phyloP scores from a whole-genome alignment of 2,113 vertebrate genomes.

The Gnathonemus longibarbis region DNA sequence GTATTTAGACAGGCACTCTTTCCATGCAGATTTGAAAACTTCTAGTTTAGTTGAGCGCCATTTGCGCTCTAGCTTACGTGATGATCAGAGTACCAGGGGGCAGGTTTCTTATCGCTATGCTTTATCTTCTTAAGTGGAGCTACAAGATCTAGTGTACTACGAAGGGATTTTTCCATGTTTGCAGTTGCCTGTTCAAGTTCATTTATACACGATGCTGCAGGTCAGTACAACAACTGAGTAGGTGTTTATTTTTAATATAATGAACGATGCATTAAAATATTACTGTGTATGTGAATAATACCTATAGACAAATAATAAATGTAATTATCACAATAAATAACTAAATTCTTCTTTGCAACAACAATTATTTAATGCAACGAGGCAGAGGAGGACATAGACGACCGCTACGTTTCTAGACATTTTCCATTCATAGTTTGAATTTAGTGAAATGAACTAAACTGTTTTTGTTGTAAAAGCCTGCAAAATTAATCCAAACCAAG shows the following conservation, averaged over 20 bases:
- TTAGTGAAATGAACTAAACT: neutral
- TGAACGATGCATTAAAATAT: neutral
- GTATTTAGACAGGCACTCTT: too few species aligned
- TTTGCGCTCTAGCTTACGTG: too few species aligned
- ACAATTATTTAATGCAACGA: neutral
- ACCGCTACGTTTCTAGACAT: neutral
- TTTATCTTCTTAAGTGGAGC: too few species aligned
- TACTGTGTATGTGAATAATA: neutral
- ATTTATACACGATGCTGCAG: too few species aligned
- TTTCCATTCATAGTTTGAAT: neutral
- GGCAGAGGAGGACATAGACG: neutral
- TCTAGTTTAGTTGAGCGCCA: too few species aligned
- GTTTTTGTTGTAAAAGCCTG: neutral
- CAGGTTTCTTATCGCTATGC: too few species aligned
- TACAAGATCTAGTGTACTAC: too few species aligned
- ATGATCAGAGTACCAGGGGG: too few species aligned
- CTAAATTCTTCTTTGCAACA: neutral
- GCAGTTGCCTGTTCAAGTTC: too few species aligned
- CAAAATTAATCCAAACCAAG: neutral
- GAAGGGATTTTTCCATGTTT: too few species aligned
- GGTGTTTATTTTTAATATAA: neutral
- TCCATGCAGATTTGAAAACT: too few species aligned
- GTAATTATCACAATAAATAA: neutral
- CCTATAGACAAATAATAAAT: neutral
- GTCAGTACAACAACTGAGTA: slow-evolving; percentile 47